Conservation (phyloP, 1,140 invertebrate genomes). For the Heliothis subflexa region DNA sequence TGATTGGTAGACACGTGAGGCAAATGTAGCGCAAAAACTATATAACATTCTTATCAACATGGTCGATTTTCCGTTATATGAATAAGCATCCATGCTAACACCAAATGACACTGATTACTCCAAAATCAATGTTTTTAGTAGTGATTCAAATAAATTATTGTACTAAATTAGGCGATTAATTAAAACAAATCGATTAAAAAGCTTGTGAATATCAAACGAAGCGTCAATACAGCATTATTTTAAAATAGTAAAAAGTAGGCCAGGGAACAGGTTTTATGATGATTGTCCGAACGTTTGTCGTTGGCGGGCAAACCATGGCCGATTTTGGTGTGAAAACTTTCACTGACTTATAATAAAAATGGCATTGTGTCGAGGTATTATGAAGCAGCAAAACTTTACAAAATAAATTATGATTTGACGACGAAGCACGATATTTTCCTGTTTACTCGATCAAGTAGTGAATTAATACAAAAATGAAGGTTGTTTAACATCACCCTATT, state of each 20-base stretch:
- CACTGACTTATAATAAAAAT: constrained; percentile 26
- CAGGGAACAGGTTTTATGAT: constrained; percentile 35
- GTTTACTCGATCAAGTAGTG: not conserved
- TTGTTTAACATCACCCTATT: not conserved
- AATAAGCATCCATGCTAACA: too few species aligned
- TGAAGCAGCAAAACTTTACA: not conserved
- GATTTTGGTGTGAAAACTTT: constrained; percentile 35
- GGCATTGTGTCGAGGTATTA: constrained; percentile 10
- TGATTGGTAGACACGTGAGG: constrained; percentile 8
- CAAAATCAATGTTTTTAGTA: not conserved
- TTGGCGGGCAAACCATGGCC: constrained; percentile 22
- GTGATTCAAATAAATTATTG: constrained; percentile 6
- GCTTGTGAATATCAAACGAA: not conserved
- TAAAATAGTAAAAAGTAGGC: constrained; percentile 40
- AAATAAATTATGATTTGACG: not conserved
- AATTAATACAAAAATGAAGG: not conserved
- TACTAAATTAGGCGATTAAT: constrained; percentile 2
- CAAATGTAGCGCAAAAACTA: not conserved
- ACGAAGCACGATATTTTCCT: not conserved
- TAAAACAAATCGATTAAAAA: constrained; percentile 30
- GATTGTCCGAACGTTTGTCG: constrained; percentile 40
- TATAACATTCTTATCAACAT: too few species aligned
- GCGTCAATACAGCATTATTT: constrained; percentile 7
- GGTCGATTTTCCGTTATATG: too few species aligned
- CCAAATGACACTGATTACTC: not conserved